Evolutionary conservation across 1,140 invertebrate species (phyloP), one percentile per base, ranked within the genome.

Genomic region (Protaetia brevitarsis): DNA sequence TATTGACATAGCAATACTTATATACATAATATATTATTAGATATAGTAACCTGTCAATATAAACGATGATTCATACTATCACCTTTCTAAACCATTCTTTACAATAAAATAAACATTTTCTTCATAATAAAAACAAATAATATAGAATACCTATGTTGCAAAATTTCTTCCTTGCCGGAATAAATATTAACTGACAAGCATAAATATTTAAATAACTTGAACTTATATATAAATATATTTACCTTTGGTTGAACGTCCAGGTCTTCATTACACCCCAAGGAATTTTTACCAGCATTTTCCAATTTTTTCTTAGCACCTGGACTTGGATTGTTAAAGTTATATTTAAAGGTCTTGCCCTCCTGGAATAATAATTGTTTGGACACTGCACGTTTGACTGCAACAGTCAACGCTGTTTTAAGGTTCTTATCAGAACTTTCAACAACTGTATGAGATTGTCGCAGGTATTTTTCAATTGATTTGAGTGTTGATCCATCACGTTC

Each of bases 401-500:
- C 73, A 64, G 87, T 84, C 27, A 95, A 80, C 5, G 91, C 82
- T 10, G 82, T 81, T 29, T 84, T 83, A 21, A 95, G 83, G 76
- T 93, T 90, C 21, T 85, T 86, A 27, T 88, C 87, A 45, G 84
- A 73, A 21, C 81, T 85, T 19, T 94, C 83, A 63, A 87, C 82
- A 66, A 95, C 84, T 68, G 86, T 87, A 73, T 93, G 92, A 41
- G 89, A 91, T 75, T 92, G 90, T 63, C 87, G 82, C 60, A 93
- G 82, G 71, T 91, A 90, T 73, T 89, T 92, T 77, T 95, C 93
- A 70, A 96, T 91, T 68, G 83, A 86, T 79, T 89, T 91, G 23
- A 95, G 77, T 11, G 84, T 88, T 11, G 92, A 93, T 19, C 93
- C 93, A 68, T 91, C 90, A 65, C 88, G 83, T 74, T 95, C 92